A percentile compares a stretch with the other conserved stretches of the same genome.
phyloP scores from a whole-genome alignment of 2,113 vertebrate genomes.

The Podocnemis expansa region DNA sequence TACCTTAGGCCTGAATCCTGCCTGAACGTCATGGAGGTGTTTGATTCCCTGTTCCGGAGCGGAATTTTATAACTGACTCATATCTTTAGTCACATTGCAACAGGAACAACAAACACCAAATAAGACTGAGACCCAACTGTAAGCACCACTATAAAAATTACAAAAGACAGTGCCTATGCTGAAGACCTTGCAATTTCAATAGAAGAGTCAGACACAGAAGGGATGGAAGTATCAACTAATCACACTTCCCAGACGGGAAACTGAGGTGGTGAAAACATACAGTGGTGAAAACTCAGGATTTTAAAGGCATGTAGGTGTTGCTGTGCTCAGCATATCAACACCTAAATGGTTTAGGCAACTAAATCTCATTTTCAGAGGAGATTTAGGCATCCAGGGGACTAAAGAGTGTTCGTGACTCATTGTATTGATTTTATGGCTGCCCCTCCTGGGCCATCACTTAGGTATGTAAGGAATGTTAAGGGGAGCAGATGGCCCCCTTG shows the following conservation, averaged over 20 bases:
- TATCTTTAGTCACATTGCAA: background rate
- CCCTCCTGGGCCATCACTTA: too few species aligned
- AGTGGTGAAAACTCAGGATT: background rate
- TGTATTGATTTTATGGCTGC: too few species aligned
- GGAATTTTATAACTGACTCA: background rate
- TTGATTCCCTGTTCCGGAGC: accelerated
- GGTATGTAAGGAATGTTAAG: too few species aligned
- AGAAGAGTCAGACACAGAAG: background rate
- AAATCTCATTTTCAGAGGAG: background rate
- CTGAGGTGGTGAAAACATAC: background rate
- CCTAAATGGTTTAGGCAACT: background rate
- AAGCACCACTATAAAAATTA: background rate
- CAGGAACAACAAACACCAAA: background rate
- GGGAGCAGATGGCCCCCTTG: too few species aligned
- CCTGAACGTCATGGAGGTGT: accelerated
- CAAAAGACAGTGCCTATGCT: background rate
- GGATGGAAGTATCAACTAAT: background rate
- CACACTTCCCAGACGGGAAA: background rate
- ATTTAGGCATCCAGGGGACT: background rate
- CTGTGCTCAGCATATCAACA: background rate
- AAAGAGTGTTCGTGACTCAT: too few species aligned
- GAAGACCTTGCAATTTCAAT: background rate
- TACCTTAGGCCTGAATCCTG: background rate
- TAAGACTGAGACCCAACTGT: background rate
- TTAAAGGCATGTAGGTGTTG: background rate